Base-by-base conservation (phyloP, 2,113 vertebrate genomes). In the Accipiter cooperii region DNA sequence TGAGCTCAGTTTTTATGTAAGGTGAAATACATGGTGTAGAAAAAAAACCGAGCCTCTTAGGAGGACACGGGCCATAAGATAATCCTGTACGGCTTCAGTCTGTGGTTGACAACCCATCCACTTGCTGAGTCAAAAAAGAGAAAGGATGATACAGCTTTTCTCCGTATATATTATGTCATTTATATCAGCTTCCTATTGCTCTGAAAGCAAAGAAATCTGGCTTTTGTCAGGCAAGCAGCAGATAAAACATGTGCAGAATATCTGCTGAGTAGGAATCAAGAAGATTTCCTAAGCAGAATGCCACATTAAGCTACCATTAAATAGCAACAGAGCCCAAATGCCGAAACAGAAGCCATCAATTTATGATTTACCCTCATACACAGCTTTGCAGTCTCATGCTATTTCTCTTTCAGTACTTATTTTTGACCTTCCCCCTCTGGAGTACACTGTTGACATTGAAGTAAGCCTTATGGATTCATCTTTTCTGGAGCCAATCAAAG, bases 391-490 rank as follows among this genome's bases (percentile, higher is more conserved):
- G 6, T 63, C 26, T 90, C 33, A 24, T 7, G 69, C 3, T 85
- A 3, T 86, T 94, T 94, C 49, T 36, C 51, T 98, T 98, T 49
- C 96, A 98, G 97, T 90, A 46, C 34, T 92, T 29, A 6, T 9
- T 10, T 80, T 90, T 51, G 47, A 58, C 19, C 24, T 52, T 25
- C 51, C 22, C 4, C 8, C 64, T 42, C 28, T 66, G 28, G 96
- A 97, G 19, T 96, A 98, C 57, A 89, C 40, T 0, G 8, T 97
- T 52, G 95, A 97, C 20, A 64, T 98, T 63, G 98, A 98, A 95
- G 46, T 98, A 58, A 95, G 65, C 77, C 44, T 98, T 46, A 80
- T 24, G 24, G 91, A 98, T 51, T 74, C 84, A n/a, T 96, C 95
- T 57, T 91, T 94, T 17, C 66, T 98, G 94, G 90, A 95, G 7